phyloP scores from a whole-genome alignment of 2,888 invertebrate species.

The Atherix ibis region DNA sequence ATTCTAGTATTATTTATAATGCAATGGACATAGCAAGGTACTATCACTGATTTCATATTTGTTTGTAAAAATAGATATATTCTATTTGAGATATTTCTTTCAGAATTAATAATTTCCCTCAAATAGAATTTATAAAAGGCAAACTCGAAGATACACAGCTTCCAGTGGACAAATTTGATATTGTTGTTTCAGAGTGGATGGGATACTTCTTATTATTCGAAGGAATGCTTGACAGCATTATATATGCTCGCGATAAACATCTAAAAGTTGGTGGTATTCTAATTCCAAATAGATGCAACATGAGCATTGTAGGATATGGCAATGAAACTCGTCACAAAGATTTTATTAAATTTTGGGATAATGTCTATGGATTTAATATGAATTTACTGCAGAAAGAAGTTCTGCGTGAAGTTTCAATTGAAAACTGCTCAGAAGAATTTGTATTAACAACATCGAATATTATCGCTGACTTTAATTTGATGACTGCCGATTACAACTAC shows the following conservation, averaged over 20 bases:
- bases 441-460: conserved; percentile 50
- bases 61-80: not conserved
- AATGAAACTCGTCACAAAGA: conserved; percentile 57
- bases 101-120: conserved; percentile 34
- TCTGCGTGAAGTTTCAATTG: conserved; percentile 58
- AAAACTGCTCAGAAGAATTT: conserved; percentile 40
- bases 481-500: conserved; percentile 52
- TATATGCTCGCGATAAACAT: conserved; percentile 72
- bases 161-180: conserved; percentile 62
- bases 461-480: conserved; percentile 58
- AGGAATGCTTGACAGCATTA: conserved; percentile 89
- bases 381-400: conserved; percentile 75
- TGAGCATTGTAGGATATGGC: conserved; percentile 65
- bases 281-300: conserved; percentile 70
- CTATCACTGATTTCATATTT: conserved; percentile 7
- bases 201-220: conserved; percentile 93
- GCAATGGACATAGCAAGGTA: conserved; percentile 88
- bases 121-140: conserved; percentile 67
- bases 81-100: conserved; percentile 5
- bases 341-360: conserved; percentile 73
- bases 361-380: conserved; percentile 92
- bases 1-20: conserved; percentile 88
- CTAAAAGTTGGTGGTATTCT: conserved; percentile 60
- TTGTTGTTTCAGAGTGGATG: conserved; percentile 98
- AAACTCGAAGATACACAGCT: conserved; percentile 68